Evolutionary conservation across 2,888 invertebrate genomes (phyloP), one percentile per base, ranked within the genome.

Genomic region (Bedellia somnulentella): DNA sequence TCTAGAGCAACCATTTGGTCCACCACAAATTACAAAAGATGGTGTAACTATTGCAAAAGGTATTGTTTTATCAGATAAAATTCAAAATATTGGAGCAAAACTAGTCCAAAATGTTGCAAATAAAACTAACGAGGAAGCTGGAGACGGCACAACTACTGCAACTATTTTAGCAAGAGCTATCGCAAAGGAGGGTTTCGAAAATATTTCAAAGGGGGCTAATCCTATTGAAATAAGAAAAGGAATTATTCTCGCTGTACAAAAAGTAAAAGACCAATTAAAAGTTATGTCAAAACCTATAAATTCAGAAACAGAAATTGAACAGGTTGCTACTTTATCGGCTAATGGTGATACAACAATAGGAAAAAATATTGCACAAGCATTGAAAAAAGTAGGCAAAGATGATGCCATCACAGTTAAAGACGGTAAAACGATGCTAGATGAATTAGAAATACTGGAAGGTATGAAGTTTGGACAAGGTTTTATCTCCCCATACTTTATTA

Each of bases 1-100:
- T 46, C 80, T 99, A 44, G 98, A 99, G 68, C 98, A 99, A 66
- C 87, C 90, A 15, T 95, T 94, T 91, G 98, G 98, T 9, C 91
- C 94, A 33, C 99, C 99, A 5, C 99, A 99, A 79, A 99, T 99
- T 49, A 99, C 99, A n/a, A 99, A 99, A 75, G 99, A 99, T 63
- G 99, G 99, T 37, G 98, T 99, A 0, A 99, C 98, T 0, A 99
- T 99, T 8, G 99, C 99, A 11, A 99, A 98, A 75, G 89, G 93
- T 22, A 88, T 99, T 42, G 98, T 98, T 58, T 77, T 99, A 17
- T 92, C 93, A 67, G 95, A 98, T 64, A 98, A 94, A 71, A 97
- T 94, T 70, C 95, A 98, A 75, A 99, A 99, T 57, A 89, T 99
- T 57, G 99, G 98, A 32, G 98, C 98, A 6, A 93, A 89, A 56